These are phyloP conservation scores for Siderastrea radians DNA, from an alignment of 92 coral and sea anemone genomes.

Conservation along the genomic window DNA sequence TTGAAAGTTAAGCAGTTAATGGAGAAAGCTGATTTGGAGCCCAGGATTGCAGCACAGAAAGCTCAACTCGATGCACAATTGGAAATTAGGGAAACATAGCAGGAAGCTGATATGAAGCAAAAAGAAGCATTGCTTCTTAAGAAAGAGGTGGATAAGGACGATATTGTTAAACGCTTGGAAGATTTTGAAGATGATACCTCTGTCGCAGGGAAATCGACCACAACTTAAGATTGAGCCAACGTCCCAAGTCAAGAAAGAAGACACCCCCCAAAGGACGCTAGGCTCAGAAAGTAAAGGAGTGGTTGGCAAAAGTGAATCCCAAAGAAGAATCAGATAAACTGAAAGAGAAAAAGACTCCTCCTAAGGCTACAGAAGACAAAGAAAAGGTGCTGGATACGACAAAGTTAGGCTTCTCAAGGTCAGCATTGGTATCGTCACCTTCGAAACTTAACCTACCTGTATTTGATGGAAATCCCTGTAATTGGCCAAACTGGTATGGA, in stretches of 20 bases:
- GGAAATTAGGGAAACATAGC: neutral
- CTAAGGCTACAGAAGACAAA: too few species aligned
- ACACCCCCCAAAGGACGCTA: too few species aligned
- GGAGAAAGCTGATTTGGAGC: neutral
- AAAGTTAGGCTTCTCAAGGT: too few species aligned
- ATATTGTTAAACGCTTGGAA: neutral
- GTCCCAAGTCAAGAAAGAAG: too few species aligned
- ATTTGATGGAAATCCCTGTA: slow-evolving; percentile 24
- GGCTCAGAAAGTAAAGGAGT: too few species aligned
- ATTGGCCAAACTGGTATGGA: slow-evolving; percentile 31
- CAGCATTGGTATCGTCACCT: too few species aligned
- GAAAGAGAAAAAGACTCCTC: too few species aligned
- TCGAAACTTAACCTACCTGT: neutral
- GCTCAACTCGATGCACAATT: neutral
- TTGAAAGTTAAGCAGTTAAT: slow-evolving; percentile 6
- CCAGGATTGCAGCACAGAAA: too few species aligned
- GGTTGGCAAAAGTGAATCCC: too few species aligned
- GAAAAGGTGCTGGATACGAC: too few species aligned
- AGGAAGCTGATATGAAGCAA: neutral
- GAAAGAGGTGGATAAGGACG: neutral
- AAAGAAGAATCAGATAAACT: too few species aligned
- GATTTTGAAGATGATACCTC: neutral
- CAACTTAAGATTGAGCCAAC: too few species aligned
- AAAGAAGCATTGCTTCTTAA: neutral
- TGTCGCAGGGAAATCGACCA: neutral